Evolutionary conservation across 2,113 vertebrate genomes (phyloP).

Genomic region (Egretta garzetta): DNA sequence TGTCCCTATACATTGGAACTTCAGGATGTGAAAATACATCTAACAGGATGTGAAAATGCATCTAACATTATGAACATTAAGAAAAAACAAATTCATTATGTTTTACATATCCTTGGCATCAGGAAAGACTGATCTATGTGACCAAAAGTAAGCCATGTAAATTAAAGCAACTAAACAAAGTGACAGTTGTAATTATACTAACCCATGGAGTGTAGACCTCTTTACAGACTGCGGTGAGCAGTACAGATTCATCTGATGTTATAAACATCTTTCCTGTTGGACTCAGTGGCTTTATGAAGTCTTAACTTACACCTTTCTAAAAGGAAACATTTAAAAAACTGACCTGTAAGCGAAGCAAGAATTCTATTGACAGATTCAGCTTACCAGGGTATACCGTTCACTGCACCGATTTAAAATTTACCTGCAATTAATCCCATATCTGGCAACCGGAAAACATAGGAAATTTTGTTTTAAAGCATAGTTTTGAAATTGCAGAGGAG

Average conservation of each 20-base stretch:
- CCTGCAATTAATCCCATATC: background rate
- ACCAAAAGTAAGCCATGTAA: background rate
- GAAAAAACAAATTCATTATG: background rate
- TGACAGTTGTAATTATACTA: background rate
- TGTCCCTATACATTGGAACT: background rate
- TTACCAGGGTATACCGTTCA: background rate
- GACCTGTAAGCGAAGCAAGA: background rate
- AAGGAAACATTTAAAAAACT: background rate
- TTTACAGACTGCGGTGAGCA: background rate
- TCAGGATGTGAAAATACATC: background rate
- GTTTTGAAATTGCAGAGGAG: background rate
- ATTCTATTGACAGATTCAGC: background rate
- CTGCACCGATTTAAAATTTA: background rate
- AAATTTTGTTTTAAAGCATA: background rate
- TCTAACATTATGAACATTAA: background rate
- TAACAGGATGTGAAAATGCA: background rate
- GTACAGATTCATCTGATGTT: background rate
- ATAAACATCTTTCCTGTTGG: background rate
- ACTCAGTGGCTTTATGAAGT: background rate
- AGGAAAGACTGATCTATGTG: background rate
- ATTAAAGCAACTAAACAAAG: background rate
- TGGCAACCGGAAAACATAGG: background rate
- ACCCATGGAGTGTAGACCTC: background rate
- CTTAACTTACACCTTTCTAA: background rate
- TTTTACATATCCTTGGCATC: background rate